Evolutionary conservation across 2,113 vertebrate species (phyloP), one percentile per base, ranked within the genome.

Genomic region (Rafetus swinhoei): DNA sequence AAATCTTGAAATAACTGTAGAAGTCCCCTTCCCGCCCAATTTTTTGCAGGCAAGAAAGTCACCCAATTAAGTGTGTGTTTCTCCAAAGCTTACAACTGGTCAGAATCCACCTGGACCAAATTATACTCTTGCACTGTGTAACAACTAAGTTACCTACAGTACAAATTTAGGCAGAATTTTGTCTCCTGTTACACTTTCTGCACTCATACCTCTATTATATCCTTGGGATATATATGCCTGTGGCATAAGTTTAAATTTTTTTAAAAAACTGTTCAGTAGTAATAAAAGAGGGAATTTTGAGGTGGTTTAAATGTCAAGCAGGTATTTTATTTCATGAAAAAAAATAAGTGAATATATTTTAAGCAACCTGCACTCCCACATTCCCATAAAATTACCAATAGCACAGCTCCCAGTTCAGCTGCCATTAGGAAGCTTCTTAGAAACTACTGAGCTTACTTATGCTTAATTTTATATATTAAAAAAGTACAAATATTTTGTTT

Each of bases 281-380:
- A 95, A 60, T 62, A 95, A 94, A 96, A 95, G 19, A 87, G 96
- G 95, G 88, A 79, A 0, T 82, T 95, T 96, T 57, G 93, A 86
- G 93, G 96, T 92, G 89, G 93, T 92, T 83, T 84, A 87, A 94
- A 96, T 96, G 90, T 91, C 90, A 57, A 6, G 52, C 82, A 89
- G 91, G 24, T 96, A 92, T 92, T 92, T 92, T 84, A 92, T 95
- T 96, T 96, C 90, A 97, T 95, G 96, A 93, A 88, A 94, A 94
- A 95, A 96, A 96, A 95, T 85, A 94, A 74, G 96, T 87, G 92
- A 91, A 62, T 69, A 65, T 65, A 1, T 95, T 89, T 84, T 97
- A 84, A 95, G 95, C 91, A 87, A 95, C 90, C 93, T 95, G 91
- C 77, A 96, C 90, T 96, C 77, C 93, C 93, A 96, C 91, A 96